Evolutionary conservation across 2,113 vertebrate species (phyloP), one percentile per base, ranked within the genome.

Genomic region (Grammomys dolichurus): DNA sequence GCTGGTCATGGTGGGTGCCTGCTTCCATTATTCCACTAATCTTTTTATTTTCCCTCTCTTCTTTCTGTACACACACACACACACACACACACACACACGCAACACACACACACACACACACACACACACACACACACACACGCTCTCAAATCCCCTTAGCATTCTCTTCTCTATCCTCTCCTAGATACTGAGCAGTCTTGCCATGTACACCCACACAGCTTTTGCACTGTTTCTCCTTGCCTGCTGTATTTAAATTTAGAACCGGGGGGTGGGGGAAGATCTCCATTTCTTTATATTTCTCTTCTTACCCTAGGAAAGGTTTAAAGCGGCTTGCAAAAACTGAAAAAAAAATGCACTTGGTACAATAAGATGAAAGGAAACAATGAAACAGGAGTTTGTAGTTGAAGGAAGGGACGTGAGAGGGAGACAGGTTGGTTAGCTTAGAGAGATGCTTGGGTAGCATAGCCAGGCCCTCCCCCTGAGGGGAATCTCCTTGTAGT

Each of bases 241-340:
- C 65, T 93, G 70, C 58, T 69, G 10, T 60, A 56, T 96, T 96
- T 97, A 95, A 93, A 94, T 96, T 97, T 93, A 94, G 94, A 93
- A 24, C 67, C 20, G 31, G 33, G 31, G 31, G 7, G n/a, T 16
- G 36, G n/a, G 17, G 36, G 3, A 7, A 1, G 16, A 91, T 88
- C 87, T 84, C 43, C 63, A 12, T 88, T 87, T 51, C 31, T 58
- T 85, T 95, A 54, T 92, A 94, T 96, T 31, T n/a, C 43, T 85
- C n/a, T 67, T 56, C 65, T 84, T 86, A 84, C 60, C 36, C 31
- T 33, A 36, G 87, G 70, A 91, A 90, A 17, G 88, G n/a, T 81
- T 77, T 77, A 60, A 86, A 56, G 73, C 82, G 5, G 36, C 82
- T 90, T 65, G 73, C 22, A 11, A 36, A 31, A 7, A 86, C 69